Conservation (phyloP, 2,113 vertebrate genomes). For the Grus americana region DNA sequence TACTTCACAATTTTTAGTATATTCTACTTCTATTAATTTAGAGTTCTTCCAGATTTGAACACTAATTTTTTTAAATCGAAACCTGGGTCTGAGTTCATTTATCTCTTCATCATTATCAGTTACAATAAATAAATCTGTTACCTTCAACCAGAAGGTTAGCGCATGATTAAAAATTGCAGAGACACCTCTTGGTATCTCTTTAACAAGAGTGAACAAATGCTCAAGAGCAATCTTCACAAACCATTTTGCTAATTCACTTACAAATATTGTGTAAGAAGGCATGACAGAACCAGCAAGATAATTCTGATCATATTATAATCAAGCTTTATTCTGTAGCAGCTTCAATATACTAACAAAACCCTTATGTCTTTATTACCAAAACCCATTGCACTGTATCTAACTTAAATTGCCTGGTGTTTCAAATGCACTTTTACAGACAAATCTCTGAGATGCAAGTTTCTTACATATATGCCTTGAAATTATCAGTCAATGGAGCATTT, state of each 20-base stretch:
- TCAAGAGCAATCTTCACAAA: background rate
- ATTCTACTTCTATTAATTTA: background rate
- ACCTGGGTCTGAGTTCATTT: background rate
- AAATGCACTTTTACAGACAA: background rate
- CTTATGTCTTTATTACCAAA: background rate
- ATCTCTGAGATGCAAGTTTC: background rate
- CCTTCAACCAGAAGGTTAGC: background rate
- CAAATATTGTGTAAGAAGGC: constrained; percentile 1
- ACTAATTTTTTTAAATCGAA: background rate
- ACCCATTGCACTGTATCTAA: background rate
- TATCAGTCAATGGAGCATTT: background rate
- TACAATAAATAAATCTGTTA: background rate
- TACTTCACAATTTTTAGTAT: background rate
- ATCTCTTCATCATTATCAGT: background rate
- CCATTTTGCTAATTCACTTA: background rate
- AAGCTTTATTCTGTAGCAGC: background rate
- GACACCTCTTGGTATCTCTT: constrained; percentile 11
- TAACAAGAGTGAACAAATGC: constrained; percentile 39
- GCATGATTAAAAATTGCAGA: background rate
- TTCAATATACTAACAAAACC: background rate
- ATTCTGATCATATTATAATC: background rate
- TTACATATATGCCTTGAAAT: background rate
- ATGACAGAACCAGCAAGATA: constrained; percentile 3
- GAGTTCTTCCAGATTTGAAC: constrained; percentile 17
- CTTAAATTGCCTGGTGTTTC: background rate